Percentiles rank a stretch among this genome's conserved stretches.
Conservation (phyloP, 2,888 invertebrate species). For the Sarcophaga caerulescens region DNA sequence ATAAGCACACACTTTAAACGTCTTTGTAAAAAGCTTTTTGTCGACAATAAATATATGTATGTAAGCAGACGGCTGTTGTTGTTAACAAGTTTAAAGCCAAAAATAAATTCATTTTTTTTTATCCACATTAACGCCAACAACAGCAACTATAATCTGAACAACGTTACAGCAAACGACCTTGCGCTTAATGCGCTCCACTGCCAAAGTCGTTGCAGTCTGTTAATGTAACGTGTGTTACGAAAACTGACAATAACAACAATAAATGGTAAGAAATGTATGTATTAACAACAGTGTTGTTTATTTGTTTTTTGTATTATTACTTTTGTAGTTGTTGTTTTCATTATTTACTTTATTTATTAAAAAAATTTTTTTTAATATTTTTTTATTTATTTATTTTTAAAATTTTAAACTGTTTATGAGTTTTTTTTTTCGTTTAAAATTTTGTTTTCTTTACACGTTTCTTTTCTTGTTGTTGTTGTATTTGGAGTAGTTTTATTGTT, state of each 20-base stretch:
- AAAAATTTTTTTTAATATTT: not conserved
- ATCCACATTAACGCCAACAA: not conserved
- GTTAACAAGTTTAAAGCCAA: constrained; percentile 53
- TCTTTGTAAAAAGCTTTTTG: constrained; percentile 13
- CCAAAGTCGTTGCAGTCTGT: constrained; percentile 69
- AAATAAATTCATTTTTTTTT: constrained; percentile 1
- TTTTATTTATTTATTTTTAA: not conserved
- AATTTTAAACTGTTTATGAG: not conserved
- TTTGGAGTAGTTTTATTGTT: not conserved
- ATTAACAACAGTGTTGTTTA: not conserved
- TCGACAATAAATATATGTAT: not conserved
- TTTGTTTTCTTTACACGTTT: not conserved
- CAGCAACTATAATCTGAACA: constrained; percentile 37
- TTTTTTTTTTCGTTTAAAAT: not conserved
- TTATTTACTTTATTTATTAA: not conserved
- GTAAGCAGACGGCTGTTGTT: constrained; percentile 11
- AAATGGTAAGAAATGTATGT: not conserved
- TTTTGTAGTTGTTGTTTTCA: not conserved
- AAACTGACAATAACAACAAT: constrained; percentile 24
- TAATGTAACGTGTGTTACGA: constrained; percentile 37
- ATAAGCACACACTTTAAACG: not conserved
- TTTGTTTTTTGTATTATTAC: not conserved
- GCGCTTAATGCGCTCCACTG: constrained; percentile 74
- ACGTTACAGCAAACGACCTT: constrained; percentile 72
- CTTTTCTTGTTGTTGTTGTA: not conserved